Conservation (phyloP, 2,888 invertebrate species). For the Microdon myrmicae region DNA sequence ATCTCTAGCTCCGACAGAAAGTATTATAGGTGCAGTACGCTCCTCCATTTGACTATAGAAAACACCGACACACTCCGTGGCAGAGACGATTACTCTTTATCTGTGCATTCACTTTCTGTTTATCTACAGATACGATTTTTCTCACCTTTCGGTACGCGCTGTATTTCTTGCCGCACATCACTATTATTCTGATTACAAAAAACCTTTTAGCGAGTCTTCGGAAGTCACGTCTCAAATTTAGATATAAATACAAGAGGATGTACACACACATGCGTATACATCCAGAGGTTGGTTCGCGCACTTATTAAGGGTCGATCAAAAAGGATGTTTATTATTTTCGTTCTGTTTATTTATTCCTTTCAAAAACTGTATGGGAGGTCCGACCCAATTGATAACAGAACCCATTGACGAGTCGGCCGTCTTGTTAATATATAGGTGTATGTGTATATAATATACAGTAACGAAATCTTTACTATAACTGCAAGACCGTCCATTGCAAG, state of each 20-base stretch:
- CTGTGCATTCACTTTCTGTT: constrained; percentile 13
- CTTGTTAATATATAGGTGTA: background rate
- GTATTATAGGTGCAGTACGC: too few relatives aligned
- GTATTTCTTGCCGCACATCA: constrained; percentile 4
- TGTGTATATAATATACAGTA: background rate
- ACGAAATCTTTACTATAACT: constrained; percentile 9
- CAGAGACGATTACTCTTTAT: too few relatives aligned
- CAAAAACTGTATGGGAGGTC: constrained; percentile 34
- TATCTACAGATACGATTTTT: constrained; percentile 25
- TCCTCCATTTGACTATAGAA: too few relatives aligned
- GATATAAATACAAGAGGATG: constrained; percentile 11
- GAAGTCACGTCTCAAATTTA: constrained; percentile 8
- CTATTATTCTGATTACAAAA: constrained; percentile 21
- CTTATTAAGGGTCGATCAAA: constrained; percentile 22
- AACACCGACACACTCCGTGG: too few relatives aligned
- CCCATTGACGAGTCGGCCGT: background rate
- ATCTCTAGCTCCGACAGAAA: too few relatives aligned
- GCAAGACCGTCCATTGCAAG: constrained; percentile 13
- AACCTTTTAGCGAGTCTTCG: constrained; percentile 44
- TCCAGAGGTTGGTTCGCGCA: constrained; percentile 16
- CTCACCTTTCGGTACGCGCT: constrained; percentile 34
- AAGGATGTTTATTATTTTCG: constrained; percentile 19
- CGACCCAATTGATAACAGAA: constrained; percentile 1
- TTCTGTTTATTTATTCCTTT: constrained; percentile 24
- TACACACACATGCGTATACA: too few relatives aligned